These are phyloP conservation scores for Strigamia crassipes DNA, from an alignment of 2,888 invertebrate genomes.

Conservation along the genomic window DNA sequence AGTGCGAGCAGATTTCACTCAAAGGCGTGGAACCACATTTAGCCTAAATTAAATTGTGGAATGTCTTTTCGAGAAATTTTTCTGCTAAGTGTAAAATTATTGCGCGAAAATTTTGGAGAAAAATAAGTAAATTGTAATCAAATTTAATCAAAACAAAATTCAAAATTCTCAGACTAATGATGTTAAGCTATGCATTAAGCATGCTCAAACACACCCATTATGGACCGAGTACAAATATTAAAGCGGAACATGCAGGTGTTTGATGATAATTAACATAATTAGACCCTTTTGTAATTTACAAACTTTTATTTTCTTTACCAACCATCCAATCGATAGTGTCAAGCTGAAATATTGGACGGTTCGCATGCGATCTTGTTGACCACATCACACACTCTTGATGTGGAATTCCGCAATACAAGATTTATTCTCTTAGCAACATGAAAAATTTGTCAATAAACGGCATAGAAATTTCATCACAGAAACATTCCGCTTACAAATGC, in stretches of 20 bases:
- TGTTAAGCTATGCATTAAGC: too few relatives aligned
- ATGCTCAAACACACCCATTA: too few relatives aligned
- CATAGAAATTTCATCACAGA: too few relatives aligned
- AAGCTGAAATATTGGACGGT: neutral
- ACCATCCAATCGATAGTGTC: neutral
- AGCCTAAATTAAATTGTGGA: neutral
- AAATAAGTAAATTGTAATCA: neutral
- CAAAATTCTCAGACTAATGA: neutral
- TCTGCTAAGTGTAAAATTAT: too few relatives aligned
- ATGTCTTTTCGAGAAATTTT: neutral
- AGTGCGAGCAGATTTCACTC: neutral
- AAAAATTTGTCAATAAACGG: too few relatives aligned
- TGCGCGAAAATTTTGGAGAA: too few relatives aligned
- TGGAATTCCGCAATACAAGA: too few relatives aligned
- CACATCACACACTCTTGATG: too few relatives aligned
- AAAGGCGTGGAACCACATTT: neutral
- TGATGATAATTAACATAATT: neutral
- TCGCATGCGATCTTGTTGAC: too few relatives aligned
- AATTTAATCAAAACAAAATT: neutral
- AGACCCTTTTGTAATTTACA: neutral
- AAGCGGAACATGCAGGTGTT: neutral
- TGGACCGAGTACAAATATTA: neutral
- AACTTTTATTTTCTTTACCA: neutral
- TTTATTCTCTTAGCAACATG: too few relatives aligned
- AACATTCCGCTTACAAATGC: too few relatives aligned